phyloP scores from a whole-genome alignment of 1,140 invertebrate genomes.

The Trichonephila clavipes region DNA sequence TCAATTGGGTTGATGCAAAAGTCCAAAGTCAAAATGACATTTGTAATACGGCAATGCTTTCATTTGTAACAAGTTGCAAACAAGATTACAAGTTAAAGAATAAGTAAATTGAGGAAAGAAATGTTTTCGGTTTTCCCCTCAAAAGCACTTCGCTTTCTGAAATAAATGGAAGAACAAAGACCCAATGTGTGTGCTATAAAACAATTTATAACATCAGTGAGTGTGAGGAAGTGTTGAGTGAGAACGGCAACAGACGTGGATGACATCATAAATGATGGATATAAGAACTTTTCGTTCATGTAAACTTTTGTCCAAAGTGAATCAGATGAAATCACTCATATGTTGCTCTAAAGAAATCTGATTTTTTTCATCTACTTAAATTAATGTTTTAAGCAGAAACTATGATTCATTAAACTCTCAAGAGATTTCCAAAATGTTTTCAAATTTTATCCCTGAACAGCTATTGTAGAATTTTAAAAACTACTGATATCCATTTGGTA shows the following conservation, averaged over 20 bases:
- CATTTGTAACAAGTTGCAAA: no score
- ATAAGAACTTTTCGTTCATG: neutral
- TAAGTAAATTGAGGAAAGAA: neutral
- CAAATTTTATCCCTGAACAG: no score
- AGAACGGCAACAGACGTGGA: neutral
- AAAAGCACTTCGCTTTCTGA: neutral
- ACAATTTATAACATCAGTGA: neutral
- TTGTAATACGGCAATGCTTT: no score
- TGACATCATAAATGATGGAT: conserved; percentile 4
- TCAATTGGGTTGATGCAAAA: no score
- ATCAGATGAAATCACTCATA: neutral
- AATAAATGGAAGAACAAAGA: neutral
- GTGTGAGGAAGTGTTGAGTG: neutral
- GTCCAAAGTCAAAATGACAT: no score
- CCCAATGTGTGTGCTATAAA: neutral
- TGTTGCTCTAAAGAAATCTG: neutral
- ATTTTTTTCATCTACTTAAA: neutral
- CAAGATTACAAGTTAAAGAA: neutral
- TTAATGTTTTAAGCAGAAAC: no score
- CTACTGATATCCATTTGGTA: no score
- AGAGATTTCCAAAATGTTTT: no score
- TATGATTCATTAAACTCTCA: no score
- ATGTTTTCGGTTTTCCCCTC: neutral
- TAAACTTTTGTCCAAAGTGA: neutral
- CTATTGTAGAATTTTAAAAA: no score